Percentiles rank a stretch among this genome's conserved stretches.
Evolutionary conservation across 2,113 vertebrate species (phyloP).

Genomic region (Trematocara nigrifrons): DNA sequence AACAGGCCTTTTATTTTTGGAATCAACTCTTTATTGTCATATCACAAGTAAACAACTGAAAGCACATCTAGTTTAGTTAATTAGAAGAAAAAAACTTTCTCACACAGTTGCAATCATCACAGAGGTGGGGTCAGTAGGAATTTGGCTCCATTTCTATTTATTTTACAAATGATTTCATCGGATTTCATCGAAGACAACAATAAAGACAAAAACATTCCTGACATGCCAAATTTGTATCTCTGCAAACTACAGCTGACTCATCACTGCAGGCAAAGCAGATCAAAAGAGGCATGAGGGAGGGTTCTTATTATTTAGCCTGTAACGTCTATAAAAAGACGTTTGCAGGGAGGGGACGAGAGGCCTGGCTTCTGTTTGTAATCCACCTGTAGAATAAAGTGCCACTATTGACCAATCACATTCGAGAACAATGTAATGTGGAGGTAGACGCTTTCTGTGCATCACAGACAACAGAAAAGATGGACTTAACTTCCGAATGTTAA

Average conservation of each 20-base stretch:
- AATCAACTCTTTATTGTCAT: neutral
- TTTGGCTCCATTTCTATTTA: neutral
- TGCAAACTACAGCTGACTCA: neutral
- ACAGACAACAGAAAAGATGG: neutral
- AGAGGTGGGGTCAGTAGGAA: neutral
- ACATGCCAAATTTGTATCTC: neutral
- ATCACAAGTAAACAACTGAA: neutral
- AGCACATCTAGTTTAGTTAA: neutral
- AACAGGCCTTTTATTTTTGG: neutral
- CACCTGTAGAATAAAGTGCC: neutral
- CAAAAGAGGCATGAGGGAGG: neutral
- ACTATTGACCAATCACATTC: neutral
- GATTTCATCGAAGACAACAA: neutral
- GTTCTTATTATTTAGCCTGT: accelerated
- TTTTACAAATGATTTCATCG: neutral
- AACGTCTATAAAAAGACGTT: neutral
- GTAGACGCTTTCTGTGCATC: neutral
- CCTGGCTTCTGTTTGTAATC: neutral
- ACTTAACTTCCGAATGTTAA: accelerated
- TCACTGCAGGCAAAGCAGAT: neutral
- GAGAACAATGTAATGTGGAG: accelerated
- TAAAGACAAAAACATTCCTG: neutral
- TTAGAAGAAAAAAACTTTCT: neutral
- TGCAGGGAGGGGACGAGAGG: neutral
- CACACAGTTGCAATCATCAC: neutral